Conservation (phyloP, 1,140 invertebrate genomes). For the Drosophila obscura region DNA sequence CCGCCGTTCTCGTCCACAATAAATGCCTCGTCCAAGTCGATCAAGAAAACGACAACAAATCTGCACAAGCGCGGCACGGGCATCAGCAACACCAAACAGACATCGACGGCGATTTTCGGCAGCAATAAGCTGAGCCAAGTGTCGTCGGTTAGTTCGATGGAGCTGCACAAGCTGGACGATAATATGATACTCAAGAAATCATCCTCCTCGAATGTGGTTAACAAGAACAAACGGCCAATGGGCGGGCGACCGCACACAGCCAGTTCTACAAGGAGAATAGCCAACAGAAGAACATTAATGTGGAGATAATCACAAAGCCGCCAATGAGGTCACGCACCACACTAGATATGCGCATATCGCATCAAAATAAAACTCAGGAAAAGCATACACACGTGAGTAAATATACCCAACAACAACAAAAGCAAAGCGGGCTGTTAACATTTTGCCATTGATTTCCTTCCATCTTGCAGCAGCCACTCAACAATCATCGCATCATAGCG, state of each 20-base stretch:
- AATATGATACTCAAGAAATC: conserved; percentile 80
- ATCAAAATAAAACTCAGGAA: conserved; percentile 56
- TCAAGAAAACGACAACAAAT: conserved; percentile 58
- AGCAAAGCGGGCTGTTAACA: not conserved
- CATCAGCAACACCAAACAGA: conserved; percentile 58
- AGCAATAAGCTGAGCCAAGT: conserved; percentile 71
- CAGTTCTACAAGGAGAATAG: conserved; percentile 77
- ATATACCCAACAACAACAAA: too few species aligned
- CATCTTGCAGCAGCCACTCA: conserved; percentile 35
- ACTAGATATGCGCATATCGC: conserved; percentile 67
- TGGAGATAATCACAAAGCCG: conserved; percentile 82
- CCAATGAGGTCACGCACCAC: conserved; percentile 81
- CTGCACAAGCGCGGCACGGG: conserved; percentile 63
- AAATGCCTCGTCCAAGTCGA: conserved; percentile 69
- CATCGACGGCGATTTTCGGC: conserved; percentile 56
- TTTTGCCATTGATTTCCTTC: not conserved
- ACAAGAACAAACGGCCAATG: conserved; percentile 67
- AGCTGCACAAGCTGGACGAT: conserved; percentile 82
- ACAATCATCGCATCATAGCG: conserved; percentile 56
- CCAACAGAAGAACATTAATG: conserved; percentile 75
- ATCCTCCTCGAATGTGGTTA: conserved; percentile 72
- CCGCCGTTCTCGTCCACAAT: conserved; percentile 52
- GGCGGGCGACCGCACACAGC: conserved; percentile 41
- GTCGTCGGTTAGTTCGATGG: conserved; percentile 80
- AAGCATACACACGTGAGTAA: conserved; percentile 57